Conservation (phyloP, 2,113 vertebrate genomes). For the Neopipo cinnamomea region DNA sequence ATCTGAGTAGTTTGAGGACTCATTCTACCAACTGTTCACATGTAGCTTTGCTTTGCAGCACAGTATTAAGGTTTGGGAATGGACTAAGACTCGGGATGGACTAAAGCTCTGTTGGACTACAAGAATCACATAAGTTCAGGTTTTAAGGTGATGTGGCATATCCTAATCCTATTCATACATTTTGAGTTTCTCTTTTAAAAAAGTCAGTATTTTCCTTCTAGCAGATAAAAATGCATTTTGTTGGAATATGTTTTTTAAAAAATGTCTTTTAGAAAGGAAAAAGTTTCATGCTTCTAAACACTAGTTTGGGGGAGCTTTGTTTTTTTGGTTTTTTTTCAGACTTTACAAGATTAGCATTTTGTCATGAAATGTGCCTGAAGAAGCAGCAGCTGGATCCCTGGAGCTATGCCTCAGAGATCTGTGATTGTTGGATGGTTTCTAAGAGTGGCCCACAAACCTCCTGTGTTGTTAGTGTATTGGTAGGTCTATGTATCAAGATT, state of each 20-base stretch:
- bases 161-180: background rate
- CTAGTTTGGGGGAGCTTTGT: accelerated
- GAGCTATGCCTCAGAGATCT: background rate
- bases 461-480: background rate
- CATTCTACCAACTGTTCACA: background rate
- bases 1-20: background rate
- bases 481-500: background rate
- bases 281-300: background rate
- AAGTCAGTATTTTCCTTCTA: background rate
- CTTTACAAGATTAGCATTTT: background rate
- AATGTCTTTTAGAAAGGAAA: background rate
- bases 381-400: background rate
- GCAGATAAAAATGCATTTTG: background rate
- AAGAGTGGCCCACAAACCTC: background rate
- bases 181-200: background rate
- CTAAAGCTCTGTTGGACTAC: background rate
- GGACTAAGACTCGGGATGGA: too few species aligned
- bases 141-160: background rate
- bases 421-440: background rate
- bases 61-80: background rate
- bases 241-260: background rate
- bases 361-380: background rate
- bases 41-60: background rate
- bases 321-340: background rate
- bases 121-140: background rate